Percentiles rank a stretch among this genome's conserved stretches.
Conservation (phyloP, 1,140 invertebrate genomes). For the Aplysia californica region DNA sequence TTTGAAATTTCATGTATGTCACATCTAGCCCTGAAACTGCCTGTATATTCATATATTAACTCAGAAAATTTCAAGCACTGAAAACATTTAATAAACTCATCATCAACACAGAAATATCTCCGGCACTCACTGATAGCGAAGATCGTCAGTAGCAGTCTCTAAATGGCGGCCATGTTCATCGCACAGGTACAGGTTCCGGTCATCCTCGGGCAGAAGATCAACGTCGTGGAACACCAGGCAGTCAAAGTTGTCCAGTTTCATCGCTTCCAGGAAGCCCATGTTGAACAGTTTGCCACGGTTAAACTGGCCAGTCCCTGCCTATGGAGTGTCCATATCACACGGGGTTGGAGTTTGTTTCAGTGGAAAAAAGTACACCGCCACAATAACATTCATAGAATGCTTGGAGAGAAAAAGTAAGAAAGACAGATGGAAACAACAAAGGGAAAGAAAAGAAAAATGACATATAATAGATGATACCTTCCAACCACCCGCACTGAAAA, state of each 20-base stretch:
- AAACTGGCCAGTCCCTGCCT: slow-evolving; percentile 54
- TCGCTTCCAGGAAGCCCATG: slow-evolving; percentile 59
- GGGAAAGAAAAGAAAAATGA: too few relatives aligned
- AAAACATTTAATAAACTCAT: background rate
- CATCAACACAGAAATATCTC: background rate
- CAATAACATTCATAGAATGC: too few relatives aligned
- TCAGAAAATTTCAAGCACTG: background rate
- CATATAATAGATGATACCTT: too few relatives aligned
- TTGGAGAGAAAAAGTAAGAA: too few relatives aligned
- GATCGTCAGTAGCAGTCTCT: slow-evolving; percentile 62
- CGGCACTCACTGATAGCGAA: slow-evolving; percentile 61
- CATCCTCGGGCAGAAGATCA: slow-evolving; percentile 62
- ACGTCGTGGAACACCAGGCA: slow-evolving; percentile 67
- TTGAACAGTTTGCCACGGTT: slow-evolving; percentile 65
- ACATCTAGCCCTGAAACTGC: too few relatives aligned
- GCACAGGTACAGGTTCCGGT: slow-evolving; percentile 64
- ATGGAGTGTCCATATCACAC: background rate
- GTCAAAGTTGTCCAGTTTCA: slow-evolving; percentile 53
- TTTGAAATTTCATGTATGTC: too few relatives aligned
- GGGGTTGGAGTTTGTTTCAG: too few relatives aligned
- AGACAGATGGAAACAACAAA: too few relatives aligned
- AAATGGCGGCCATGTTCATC: slow-evolving; percentile 59
- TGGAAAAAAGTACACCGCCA: too few relatives aligned
- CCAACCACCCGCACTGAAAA: too few relatives aligned
- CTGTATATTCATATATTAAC: too few relatives aligned